Conservation (phyloP, 2,888 invertebrate genomes). For the Zootermopsis nevadensis region DNA sequence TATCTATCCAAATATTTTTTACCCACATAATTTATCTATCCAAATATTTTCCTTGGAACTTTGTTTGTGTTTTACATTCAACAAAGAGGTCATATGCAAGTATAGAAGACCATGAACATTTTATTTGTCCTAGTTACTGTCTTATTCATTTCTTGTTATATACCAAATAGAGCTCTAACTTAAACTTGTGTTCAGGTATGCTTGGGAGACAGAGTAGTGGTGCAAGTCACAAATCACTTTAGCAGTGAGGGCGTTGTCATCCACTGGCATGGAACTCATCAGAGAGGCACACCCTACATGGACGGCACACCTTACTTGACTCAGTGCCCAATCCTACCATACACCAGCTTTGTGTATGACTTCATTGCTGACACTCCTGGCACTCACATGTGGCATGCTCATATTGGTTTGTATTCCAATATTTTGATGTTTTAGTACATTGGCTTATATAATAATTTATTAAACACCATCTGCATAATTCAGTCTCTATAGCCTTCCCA, state of each 20-base stretch:
- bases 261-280: slow-evolving; percentile 94
- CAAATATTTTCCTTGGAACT: too few relatives aligned
- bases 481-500: too few relatives aligned
- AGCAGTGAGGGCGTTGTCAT: slow-evolving; percentile 84
- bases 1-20: too few relatives aligned
- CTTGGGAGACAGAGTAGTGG: slow-evolving; percentile 83
- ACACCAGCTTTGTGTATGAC: slow-evolving; percentile 75
- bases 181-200: slow-evolving; percentile 73
- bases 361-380: slow-evolving; percentile 79
- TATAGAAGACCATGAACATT: too few relatives aligned
- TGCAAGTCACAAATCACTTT: slow-evolving; percentile 83
- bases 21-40: too few relatives aligned
- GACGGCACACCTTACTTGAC: slow-evolving; percentile 89
- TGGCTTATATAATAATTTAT: too few relatives aligned
- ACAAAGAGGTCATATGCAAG: too few relatives aligned
- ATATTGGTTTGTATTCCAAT: slow-evolving; percentile 63
- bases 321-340: slow-evolving; percentile 85
- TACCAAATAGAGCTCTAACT: too few relatives aligned
- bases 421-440: not conserved
- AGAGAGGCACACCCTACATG: slow-evolving; percentile 82
- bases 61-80: too few relatives aligned
- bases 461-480: too few relatives aligned
- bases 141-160: too few relatives aligned
- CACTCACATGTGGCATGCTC: slow-evolving; percentile 89
- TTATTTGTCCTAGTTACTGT: too few relatives aligned